phyloP scores from a whole-genome alignment of 1,140 invertebrate species.

The Penaeus vannamei region DNA sequence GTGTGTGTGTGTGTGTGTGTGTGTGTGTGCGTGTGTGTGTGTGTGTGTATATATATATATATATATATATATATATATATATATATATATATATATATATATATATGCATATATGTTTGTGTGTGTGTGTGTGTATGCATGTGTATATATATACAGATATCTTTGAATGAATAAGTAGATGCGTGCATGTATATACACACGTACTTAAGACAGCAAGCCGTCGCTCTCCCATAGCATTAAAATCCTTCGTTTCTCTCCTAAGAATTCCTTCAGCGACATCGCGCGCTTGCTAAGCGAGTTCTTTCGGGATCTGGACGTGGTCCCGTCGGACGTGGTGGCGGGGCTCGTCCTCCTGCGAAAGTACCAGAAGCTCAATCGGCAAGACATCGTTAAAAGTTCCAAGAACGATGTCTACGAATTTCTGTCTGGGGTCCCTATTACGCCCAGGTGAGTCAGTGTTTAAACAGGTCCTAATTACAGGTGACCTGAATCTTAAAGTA shows the following conservation, averaged over 20 bases:
- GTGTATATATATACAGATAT: too few relatives aligned
- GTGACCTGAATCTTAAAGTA: neutral
- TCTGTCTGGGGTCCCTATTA: conserved; percentile 89
- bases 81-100: too few relatives aligned
- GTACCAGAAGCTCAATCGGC: conserved; percentile 86
- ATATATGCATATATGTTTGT: too few relatives aligned
- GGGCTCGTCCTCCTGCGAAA: conserved; percentile 86
- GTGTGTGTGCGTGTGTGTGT: neutral
- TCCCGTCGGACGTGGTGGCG: conserved; percentile 90
- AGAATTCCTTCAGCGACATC: conserved; percentile 90
- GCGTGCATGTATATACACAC: too few relatives aligned
- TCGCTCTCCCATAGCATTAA: too few relatives aligned
- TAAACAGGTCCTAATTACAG: neutral
- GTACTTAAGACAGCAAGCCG: too few relatives aligned
- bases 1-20: neutral
- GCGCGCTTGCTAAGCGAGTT: conserved; percentile 89
- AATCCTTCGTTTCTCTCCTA: conserved; percentile 59
- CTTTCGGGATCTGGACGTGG: conserved; percentile 92
- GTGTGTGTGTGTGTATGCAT: too few relatives aligned
- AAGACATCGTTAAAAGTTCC: conserved; percentile 83
- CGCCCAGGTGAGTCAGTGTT: conserved; percentile 74
- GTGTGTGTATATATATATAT: too few relatives aligned
- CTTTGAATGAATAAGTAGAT: too few relatives aligned
- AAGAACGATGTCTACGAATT: conserved; percentile 93
- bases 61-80: too few relatives aligned